A percentile compares a stretch with the other conserved stretches of the same genome.
phyloP scores from a whole-genome alignment of 2,888 invertebrate species.

The Gymnosoma rotundatum region DNA sequence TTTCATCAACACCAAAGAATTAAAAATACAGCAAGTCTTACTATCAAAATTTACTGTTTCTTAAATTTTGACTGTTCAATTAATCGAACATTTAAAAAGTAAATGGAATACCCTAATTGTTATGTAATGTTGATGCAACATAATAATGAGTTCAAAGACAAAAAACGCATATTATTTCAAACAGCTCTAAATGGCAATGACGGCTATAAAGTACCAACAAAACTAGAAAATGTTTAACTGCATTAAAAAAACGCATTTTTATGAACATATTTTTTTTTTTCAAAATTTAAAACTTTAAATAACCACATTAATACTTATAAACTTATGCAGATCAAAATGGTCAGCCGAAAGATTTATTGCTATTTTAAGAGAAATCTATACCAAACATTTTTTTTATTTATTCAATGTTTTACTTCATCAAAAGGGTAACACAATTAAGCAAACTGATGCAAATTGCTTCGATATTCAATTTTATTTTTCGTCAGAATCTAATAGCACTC shows the following conservation, averaged over 20 bases:
- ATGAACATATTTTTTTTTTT: background rate
- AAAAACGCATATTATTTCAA: too few species aligned
- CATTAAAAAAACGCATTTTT: slow-evolving; percentile 42
- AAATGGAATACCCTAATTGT: too few species aligned
- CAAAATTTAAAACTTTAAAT: background rate
- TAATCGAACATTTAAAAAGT: too few species aligned
- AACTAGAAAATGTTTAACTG: slow-evolving; percentile 40
- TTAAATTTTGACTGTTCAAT: too few species aligned
- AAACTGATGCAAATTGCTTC: too few species aligned
- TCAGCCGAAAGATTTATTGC: background rate
- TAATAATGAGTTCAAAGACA: slow-evolving; percentile 5
- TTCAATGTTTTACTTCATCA: background rate
- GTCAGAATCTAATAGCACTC: too few species aligned
- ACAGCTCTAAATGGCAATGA: slow-evolving; percentile 15
- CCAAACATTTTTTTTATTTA: background rate
- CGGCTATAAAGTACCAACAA: slow-evolving; percentile 37
- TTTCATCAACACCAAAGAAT: too few species aligned
- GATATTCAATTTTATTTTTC: too few species aligned
- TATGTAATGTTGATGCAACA: too few species aligned
- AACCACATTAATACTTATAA: background rate
- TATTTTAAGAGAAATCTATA: background rate
- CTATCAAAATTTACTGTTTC: too few species aligned
- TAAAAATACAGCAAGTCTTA: too few species aligned
- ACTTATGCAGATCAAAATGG: background rate
- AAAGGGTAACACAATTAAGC: too few species aligned